Percentiles rank a stretch among this genome's conserved stretches.
phyloP scores from a whole-genome alignment of 1,140 invertebrate genomes.

The Saxidomus purpurata region DNA sequence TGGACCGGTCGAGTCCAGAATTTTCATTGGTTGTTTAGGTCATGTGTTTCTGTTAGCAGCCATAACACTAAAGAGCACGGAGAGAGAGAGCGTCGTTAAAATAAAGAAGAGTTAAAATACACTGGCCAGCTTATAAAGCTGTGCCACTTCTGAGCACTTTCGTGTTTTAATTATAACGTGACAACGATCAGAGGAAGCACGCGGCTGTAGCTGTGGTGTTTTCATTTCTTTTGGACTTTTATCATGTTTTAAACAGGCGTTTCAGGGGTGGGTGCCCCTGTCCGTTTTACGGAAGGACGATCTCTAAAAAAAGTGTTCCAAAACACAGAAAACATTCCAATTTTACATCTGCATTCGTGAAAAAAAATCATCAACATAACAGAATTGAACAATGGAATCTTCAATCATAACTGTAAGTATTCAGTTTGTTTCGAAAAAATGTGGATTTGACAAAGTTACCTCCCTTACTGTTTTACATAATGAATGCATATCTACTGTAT shows the following conservation, averaged over 20 bases:
- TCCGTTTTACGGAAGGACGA: conserved; percentile 43
- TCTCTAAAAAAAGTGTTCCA: conserved; percentile 15
- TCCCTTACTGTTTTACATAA: not conserved
- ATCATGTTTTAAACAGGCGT: conserved; percentile 48
- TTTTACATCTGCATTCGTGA: conserved; percentile 14
- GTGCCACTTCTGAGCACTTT: not conserved
- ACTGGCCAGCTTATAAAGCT: conserved; percentile 33
- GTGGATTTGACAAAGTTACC: not conserved
- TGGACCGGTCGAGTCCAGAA: not conserved
- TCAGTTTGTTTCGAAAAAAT: not conserved
- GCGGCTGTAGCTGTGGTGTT: conserved; percentile 53
- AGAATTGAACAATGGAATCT: conserved; percentile 19
- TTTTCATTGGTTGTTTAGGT: conserved; percentile 32
- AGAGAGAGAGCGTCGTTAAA: not conserved
- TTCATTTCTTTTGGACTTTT: conserved; percentile 27
- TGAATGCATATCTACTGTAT: not conserved
- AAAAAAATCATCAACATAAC: not conserved
- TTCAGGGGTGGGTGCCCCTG: conserved; percentile 52
- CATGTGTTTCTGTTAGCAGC: not conserved
- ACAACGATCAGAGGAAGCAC: conserved; percentile 25
- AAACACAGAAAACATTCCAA: not conserved
- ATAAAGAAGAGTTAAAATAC: not conserved
- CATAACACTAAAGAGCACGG: not conserved
- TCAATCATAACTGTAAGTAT: conserved; percentile 35
- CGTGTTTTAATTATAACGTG: not conserved